Evolutionary conservation across 2,797 vertebrate species (phyloP), one percentile per base, ranked within the genome.

Genomic region (Pseudotriccus pelzelni): DNA sequence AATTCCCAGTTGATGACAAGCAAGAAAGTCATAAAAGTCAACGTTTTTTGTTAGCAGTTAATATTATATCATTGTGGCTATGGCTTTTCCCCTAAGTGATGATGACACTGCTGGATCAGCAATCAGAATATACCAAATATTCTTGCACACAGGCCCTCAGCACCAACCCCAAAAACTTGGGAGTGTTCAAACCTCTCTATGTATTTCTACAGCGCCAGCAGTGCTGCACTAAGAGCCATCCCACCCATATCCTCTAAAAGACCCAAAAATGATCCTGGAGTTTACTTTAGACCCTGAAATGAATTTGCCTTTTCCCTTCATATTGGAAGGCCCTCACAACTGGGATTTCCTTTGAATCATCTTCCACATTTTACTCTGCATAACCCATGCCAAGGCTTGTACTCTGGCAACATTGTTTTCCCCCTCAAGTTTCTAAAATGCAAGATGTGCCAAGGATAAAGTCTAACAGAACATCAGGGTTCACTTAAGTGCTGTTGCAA

Each of bases 1-100:
- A 17, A 0, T 1, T 19, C 39, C 63, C n/a, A 30, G 4, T 3
- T 8, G 23, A 12, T 0, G 0, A 68, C 10, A n/a, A 47, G 13
- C 34, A 68, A 15, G 1, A 68, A 10, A 41, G 14, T 18, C 34
- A 16, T 22, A 32, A 18, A 75, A 84, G 9, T 16, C 47, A 79
- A 12, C 0, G 2, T 9, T 27, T 41, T 49, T 53, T 53, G 16
- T 18, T 55, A 28, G 12, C 32, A 32, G 8, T 39, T 30, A 28
- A 60, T 47, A 36, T 30, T 14, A 4, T 12, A 59, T 68, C 47
- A 67, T 52, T 2, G 0, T 28, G 20, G 22, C n/a, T 83, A 4
- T 10, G 27, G 14, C 27, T 80, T 23, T 68, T 84, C 47, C 63
- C 30, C 14, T 23, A 19, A 74, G 32, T 30, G 77, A 34, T 7